Percentiles rank a stretch among this genome's conserved stretches.
These are phyloP conservation scores for Mungos mungo DNA, from an alignment of 2,113 vertebrate genomes.

Conservation along the genomic window DNA sequence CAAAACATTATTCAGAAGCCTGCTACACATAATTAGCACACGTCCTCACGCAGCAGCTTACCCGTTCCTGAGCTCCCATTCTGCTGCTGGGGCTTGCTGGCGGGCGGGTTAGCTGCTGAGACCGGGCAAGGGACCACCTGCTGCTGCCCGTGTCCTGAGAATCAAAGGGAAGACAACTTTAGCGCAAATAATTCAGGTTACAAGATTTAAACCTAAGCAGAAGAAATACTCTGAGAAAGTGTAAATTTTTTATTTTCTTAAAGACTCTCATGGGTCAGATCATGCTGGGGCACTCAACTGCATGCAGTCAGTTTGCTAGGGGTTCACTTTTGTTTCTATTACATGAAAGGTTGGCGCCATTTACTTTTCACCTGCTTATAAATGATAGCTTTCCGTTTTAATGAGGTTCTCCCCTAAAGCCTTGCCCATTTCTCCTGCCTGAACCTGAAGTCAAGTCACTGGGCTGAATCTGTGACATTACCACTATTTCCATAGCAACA, in stretches of 20 bases:
- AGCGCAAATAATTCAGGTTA: conserved; percentile 26
- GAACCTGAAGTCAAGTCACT: conserved; percentile 81
- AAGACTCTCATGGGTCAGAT: background rate
- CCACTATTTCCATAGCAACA: conserved; percentile 85
- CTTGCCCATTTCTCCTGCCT: conserved; percentile 73
- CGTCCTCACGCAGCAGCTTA: conserved; percentile 36
- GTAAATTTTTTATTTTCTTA: background rate
- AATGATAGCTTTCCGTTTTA: conserved; percentile 72
- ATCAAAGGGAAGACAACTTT: conserved; percentile 56
- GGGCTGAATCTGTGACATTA: conserved; percentile 81
- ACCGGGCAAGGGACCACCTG: conserved; percentile 71
- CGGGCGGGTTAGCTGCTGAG: conserved; percentile 57
- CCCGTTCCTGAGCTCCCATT: conserved; percentile 79
- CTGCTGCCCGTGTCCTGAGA: conserved; percentile 81
- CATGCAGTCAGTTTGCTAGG: background rate
- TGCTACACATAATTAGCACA: background rate
- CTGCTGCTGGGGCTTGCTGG: conserved; percentile 80
- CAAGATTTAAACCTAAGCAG: conserved; percentile 61
- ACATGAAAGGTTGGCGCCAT: conserved; percentile 49
- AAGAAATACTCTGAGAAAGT: background rate
- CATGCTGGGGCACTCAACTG: background rate
- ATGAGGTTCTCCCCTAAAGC: conserved; percentile 75
- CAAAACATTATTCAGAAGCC: background rate
- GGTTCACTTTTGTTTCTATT: conserved; percentile 46
- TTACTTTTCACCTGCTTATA: conserved; percentile 69